These are phyloP conservation scores for Carcinoscorpius rotundicauda DNA, from an alignment of 1,140 invertebrate genomes.

Conservation along the genomic window DNA sequence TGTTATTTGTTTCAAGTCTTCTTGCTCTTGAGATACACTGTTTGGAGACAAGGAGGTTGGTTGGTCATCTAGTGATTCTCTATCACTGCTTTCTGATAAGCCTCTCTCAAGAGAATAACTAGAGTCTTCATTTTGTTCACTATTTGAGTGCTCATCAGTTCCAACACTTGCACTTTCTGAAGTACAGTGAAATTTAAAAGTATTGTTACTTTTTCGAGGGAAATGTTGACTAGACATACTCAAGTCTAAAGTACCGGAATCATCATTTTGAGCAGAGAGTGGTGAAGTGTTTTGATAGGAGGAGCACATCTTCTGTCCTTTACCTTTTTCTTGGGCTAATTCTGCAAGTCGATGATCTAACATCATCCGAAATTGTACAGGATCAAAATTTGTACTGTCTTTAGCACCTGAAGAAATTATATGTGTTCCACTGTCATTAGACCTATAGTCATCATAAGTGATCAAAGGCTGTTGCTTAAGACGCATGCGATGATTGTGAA, in stretches of 20 bases:
- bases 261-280: slow-evolving; percentile 10
- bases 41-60: too few relatives aligned
- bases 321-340: slow-evolving; percentile 29
- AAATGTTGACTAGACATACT: slow-evolving; percentile 46
- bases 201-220: slow-evolving; percentile 4
- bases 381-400: slow-evolving; percentile 52
- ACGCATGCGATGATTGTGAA: slow-evolving; percentile 97
- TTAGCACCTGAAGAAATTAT: slow-evolving; percentile 10
- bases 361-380: slow-evolving; percentile 73
- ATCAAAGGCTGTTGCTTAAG: slow-evolving; percentile 68
- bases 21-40: too few relatives aligned
- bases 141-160: too few relatives aligned
- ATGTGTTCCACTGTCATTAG: slow-evolving; percentile 15
- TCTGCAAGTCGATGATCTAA: slow-evolving; percentile 74
- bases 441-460: slow-evolving; percentile 35
- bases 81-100: too few relatives aligned
- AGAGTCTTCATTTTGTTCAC: too few relatives aligned
- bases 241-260: slow-evolving; percentile 45
- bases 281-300: too few relatives aligned
- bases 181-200: too few relatives aligned
- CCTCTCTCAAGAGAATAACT: too few relatives aligned
- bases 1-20: not conserved
- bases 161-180: too few relatives aligned
- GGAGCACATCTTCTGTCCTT: too few relatives aligned
- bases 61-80: too few relatives aligned